Evolutionary conservation across 2,888 invertebrate species (phyloP).

Genomic region (Rhamphomyia laevipes): DNA sequence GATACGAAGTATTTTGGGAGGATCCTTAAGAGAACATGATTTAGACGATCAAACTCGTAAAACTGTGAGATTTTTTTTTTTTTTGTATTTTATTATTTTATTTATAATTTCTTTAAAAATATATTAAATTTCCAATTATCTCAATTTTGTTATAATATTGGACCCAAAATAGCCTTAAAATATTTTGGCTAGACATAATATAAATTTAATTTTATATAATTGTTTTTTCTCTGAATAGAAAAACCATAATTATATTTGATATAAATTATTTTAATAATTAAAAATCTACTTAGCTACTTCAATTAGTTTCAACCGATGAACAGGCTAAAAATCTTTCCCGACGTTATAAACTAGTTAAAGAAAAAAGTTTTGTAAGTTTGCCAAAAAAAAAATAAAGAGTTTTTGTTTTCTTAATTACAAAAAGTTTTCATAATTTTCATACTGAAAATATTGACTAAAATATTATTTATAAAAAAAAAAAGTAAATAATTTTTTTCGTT

Average conservation of each 20-base stretch:
- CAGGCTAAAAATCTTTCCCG: conserved; percentile 14
- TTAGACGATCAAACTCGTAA: conserved; percentile 53
- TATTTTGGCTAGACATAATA: conserved; percentile 6
- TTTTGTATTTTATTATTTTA: conserved; percentile 9
- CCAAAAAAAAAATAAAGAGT: no score
- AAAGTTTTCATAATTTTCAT: no score
- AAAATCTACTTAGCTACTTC: conserved; percentile 24
- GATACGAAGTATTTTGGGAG: conserved; percentile 65
- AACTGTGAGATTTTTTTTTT: conserved; percentile 49
- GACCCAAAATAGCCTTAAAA: conserved; percentile 5
- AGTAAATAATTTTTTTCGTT: no score
- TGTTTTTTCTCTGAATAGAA: not conserved
- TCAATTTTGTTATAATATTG: conserved; percentile 9
- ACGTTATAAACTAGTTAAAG: not conserved
- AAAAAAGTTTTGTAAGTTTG: conserved; percentile 11
- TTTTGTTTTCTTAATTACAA: no score
- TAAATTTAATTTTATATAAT: no score
- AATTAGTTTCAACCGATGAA: conserved; percentile 29
- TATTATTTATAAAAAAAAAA: no score
- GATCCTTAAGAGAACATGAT: conserved; percentile 50
- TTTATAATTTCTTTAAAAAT: conserved; percentile 12
- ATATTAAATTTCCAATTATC: conserved; percentile 7
- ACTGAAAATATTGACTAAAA: no score
- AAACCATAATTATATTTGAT: conserved; percentile 6
- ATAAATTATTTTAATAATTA: conserved; percentile 8